A percentile compares a stretch with the other conserved stretches of the same genome.
Evolutionary conservation across 2,888 invertebrate species (phyloP).

Genomic region (Machimus atricapillus): DNA sequence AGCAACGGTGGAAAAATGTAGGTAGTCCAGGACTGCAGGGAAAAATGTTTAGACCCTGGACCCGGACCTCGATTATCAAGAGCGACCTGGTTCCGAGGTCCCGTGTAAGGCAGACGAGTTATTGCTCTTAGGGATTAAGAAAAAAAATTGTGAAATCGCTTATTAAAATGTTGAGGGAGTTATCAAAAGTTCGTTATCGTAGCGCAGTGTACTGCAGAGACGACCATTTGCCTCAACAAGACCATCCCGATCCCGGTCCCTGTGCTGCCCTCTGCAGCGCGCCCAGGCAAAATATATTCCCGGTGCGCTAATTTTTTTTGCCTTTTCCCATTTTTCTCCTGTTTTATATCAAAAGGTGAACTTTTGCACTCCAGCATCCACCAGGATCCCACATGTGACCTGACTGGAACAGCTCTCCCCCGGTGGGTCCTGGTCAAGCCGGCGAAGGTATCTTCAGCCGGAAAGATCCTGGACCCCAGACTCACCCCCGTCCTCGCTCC

Average conservation of each 20-base stretch:
- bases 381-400: slow-evolving; percentile 1
- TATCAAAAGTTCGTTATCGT: slow-evolving; percentile 12
- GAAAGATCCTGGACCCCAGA: not conserved
- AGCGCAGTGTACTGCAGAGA: not conserved
- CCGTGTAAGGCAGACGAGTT: not conserved
- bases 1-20: not conserved
- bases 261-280: not conserved
- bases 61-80: not conserved
- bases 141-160: not conserved
- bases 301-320: not conserved
- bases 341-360: slow-evolving; percentile 22
- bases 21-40: not conserved
- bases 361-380: not conserved
- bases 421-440: not conserved
- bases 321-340: not conserved
- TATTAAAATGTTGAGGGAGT: not conserved
- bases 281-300: not conserved
- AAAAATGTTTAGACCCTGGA: not conserved
- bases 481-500: not conserved
- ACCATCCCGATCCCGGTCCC: not conserved
- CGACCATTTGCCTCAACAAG: not conserved
- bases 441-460: not conserved
- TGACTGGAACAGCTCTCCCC: not conserved
- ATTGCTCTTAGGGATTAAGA: not conserved
- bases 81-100: not conserved